Percentiles rank a stretch among this genome's conserved stretches.
Conservation (phyloP, 2,113 vertebrate species). For the Scopus umbretta region DNA sequence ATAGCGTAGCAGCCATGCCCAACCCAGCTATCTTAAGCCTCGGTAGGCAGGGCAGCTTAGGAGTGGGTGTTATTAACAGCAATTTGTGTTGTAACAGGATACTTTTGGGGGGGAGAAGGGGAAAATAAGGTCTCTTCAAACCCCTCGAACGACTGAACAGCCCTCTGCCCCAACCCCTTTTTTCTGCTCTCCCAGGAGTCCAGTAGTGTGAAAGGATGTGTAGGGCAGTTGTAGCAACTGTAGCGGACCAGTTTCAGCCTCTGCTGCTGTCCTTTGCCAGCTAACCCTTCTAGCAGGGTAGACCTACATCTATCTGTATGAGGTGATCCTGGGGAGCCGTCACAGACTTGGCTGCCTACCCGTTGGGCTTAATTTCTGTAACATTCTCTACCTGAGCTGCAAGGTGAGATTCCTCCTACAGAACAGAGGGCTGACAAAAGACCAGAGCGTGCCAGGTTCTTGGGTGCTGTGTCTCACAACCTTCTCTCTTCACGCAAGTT, state of each 20-base stretch:
- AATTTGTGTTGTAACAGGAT: not conserved
- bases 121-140: not conserved
- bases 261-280: not conserved
- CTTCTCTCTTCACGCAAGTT: not conserved
- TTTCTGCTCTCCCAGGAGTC: not conserved
- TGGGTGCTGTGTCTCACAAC: not conserved
- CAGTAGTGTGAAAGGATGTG: too few relatives aligned
- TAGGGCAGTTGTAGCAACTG: not conserved
- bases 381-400: not conserved
- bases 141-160: not conserved
- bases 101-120: too few relatives aligned
- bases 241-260: too few relatives aligned
- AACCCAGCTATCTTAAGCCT: not conserved
- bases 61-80: not conserved
- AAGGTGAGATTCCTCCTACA: not conserved
- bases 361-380: not conserved
- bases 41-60: not conserved
- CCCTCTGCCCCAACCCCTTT: not conserved
- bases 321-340: not conserved
- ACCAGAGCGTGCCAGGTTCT: not conserved
- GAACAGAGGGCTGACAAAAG: not conserved
- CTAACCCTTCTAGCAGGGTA: not conserved
- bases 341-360: not conserved
- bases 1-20: not conserved
- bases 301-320: accelerated